Conservation (phyloP, 2,888 invertebrate species). For the Pristionchus exspectatus region DNA sequence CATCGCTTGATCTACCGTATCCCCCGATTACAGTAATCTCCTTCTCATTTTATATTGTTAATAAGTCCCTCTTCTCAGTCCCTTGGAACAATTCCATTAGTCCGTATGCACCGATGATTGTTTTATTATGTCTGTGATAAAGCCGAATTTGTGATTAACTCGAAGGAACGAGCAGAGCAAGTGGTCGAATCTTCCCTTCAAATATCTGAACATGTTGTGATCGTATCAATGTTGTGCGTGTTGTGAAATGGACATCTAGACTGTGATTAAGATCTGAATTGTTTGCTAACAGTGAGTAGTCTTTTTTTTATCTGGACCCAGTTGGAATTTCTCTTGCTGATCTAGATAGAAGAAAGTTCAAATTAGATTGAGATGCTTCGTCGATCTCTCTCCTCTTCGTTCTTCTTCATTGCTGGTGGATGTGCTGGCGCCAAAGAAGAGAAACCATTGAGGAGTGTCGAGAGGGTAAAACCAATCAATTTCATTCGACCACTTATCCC, state of each 20-base stretch:
- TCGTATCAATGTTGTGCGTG: not conserved
- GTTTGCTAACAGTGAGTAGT: no score
- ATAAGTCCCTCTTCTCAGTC: not conserved
- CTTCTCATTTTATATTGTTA: not conserved
- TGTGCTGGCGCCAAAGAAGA: constrained; percentile 47
- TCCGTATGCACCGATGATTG: constrained; percentile 17
- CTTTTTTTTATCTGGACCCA: no score
- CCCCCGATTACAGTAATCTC: constrained; percentile 7
- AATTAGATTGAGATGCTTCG: constrained; percentile 24
- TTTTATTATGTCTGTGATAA: constrained; percentile 2
- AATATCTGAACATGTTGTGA: not conserved
- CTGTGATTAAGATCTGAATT: no score
- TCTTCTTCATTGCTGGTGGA: constrained; percentile 51
- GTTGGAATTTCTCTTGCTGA: no score
- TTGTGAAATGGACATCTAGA: not conserved
- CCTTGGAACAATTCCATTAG: constrained; percentile 3
- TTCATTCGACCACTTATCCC: no score
- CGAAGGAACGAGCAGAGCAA: not conserved
- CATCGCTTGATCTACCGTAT: constrained; percentile 20
- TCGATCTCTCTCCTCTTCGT: not conserved
- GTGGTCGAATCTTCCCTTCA: not conserved
- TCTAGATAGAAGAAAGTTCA: not conserved
- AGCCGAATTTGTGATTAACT: not conserved
- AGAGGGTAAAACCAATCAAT: constrained; percentile 5
- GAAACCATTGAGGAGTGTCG: not conserved